A percentile compares a stretch with the other conserved stretches of the same genome.
Conservation (phyloP, 1,140 invertebrate species). For the Drosophila auraria region DNA sequence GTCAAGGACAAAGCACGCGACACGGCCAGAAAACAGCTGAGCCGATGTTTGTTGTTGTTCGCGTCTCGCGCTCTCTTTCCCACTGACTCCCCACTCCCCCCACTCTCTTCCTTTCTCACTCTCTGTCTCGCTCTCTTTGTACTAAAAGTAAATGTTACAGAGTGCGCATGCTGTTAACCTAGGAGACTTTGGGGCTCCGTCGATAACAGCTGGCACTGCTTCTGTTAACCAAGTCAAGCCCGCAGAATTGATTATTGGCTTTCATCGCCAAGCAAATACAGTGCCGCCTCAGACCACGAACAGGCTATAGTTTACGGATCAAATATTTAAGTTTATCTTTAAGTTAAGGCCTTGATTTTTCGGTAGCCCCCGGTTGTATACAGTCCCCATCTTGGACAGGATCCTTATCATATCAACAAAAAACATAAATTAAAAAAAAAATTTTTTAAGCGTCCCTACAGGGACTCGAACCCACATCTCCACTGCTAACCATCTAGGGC, state of each 20-base stretch:
- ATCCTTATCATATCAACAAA: neutral
- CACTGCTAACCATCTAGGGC: too few relatives aligned
- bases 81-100: neutral
- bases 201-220: constrained; percentile 11
- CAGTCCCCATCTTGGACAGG: too few relatives aligned
- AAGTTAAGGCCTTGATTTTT: too few relatives aligned
- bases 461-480: too few relatives aligned
- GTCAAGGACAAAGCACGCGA: constrained; percentile 81
- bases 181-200: constrained; percentile 21
- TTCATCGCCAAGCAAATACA: constrained; percentile 25
- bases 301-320: too few relatives aligned
- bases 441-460: too few relatives aligned
- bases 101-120: neutral
- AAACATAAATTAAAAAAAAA: neutral
- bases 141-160: constrained; percentile 22
- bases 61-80: constrained; percentile 22
- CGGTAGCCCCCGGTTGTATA: too few relatives aligned
- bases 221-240: constrained; percentile 44
- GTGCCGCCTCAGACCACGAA: neutral
- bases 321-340: too few relatives aligned
- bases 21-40: constrained; percentile 73
- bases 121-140: constrained; percentile 19
- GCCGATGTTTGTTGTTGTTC: constrained; percentile 54
- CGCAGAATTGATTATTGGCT: constrained; percentile 56
- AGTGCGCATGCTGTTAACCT: constrained; percentile 60